Percentiles rank a stretch among this genome's conserved stretches.
phyloP scores from a whole-genome alignment of 1,140 invertebrate species.

The Dreissena rostriformis region DNA sequence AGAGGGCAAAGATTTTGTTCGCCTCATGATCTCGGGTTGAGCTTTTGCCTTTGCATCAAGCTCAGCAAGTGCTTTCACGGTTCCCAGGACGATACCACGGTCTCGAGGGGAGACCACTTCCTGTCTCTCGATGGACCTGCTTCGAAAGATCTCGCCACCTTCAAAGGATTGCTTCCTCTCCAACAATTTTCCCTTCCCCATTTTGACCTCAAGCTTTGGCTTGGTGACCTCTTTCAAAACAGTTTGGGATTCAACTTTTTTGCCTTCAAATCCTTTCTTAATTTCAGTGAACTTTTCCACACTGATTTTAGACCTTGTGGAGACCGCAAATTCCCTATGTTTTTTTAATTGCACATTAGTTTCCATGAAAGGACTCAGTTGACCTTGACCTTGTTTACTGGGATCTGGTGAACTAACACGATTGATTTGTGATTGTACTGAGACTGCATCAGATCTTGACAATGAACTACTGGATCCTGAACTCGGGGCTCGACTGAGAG shows the following conservation, averaged over 20 bases:
- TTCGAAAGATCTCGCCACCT: slow-evolving; percentile 2
- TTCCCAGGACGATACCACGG: slow-evolving; percentile 32
- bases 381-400: not conserved
- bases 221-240: slow-evolving; percentile 3
- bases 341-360: not conserved
- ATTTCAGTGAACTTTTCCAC: slow-evolving; percentile 42
- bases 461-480: slow-evolving; percentile 48
- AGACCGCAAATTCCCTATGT: slow-evolving; percentile 25
- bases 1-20: slow-evolving; percentile 37
- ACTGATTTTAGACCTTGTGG: slow-evolving; percentile 30
- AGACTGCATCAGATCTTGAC: not conserved
- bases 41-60: slow-evolving; percentile 50
- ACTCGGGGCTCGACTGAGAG: slow-evolving; percentile 41
- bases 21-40: slow-evolving; percentile 12
- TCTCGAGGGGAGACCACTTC: slow-evolving; percentile 27
- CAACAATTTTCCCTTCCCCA: slow-evolving; percentile 16
- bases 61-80: slow-evolving; percentile 39
- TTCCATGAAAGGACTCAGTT: not conserved
- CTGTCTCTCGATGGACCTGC: slow-evolving; percentile 14
- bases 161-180: slow-evolving; percentile 55
- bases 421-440: slow-evolving; percentile 13
- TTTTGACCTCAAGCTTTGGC: slow-evolving; percentile 29
- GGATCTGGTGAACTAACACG: slow-evolving; percentile 20
- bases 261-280: slow-evolving; percentile 53
- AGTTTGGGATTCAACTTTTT: slow-evolving; percentile 18